Conservation (phyloP, 1,140 invertebrate genomes). For the Akabosia matsudoensis region DNA sequence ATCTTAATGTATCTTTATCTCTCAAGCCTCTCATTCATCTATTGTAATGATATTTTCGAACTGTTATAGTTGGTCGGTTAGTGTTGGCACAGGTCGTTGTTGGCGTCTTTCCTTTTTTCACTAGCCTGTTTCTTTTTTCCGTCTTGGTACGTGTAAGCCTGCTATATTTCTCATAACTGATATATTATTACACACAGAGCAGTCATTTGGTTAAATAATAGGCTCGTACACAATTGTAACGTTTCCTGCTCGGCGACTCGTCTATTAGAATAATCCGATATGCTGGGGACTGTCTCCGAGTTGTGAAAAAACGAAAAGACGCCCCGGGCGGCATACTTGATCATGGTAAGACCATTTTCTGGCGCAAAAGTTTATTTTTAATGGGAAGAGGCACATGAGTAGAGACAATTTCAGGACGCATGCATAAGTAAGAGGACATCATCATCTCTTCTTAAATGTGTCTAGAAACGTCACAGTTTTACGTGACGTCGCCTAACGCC, state of each 20-base stretch:
- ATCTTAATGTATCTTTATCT: neutral
- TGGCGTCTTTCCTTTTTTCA: neutral
- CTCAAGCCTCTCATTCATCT: neutral
- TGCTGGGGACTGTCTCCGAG: neutral
- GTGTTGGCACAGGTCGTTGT: conserved; percentile 19
- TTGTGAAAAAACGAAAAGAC: neutral
- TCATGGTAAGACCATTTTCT: neutral
- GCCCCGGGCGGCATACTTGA: neutral
- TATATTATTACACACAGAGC: conserved; percentile 7
- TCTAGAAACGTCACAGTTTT: neutral
- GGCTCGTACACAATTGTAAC: neutral
- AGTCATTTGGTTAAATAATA: neutral
- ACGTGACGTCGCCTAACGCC: neutral
- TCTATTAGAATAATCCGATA: neutral
- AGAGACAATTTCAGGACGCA: neutral
- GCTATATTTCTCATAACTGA: neutral
- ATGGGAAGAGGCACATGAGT: neutral
- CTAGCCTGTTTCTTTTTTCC: neutral
- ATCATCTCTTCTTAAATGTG: neutral
- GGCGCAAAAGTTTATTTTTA: neutral
- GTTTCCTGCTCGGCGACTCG: neutral
- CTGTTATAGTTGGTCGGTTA: conserved; percentile 7
- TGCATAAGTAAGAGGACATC: neutral
- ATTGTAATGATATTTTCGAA: neutral
- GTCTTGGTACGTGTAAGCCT: neutral